Evolutionary conservation across 2,888 invertebrate species (phyloP).

Genomic region (Coleophora flavipennella): DNA sequence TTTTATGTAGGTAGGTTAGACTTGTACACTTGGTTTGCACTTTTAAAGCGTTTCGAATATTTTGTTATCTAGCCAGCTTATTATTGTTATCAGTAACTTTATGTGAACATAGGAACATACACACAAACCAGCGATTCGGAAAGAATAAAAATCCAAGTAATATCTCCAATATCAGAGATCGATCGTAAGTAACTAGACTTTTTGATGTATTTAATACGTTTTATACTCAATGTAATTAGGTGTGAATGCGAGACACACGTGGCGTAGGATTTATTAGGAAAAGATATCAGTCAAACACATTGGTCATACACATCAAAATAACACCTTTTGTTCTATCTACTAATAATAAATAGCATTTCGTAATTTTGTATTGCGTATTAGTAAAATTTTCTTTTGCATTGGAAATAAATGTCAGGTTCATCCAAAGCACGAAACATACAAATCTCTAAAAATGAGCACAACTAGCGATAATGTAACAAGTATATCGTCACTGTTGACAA

Average conservation of each 20-base stretch:
- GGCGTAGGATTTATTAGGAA: conserved; percentile 33
- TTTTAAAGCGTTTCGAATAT: not conserved
- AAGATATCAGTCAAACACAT: conserved; percentile 4
- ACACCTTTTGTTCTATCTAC: too few species aligned
- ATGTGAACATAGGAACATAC: too few species aligned
- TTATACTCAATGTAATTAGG: conserved; percentile 64
- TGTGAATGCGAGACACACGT: conserved; percentile 35
- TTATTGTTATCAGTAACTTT: too few species aligned
- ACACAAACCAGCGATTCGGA: too few species aligned
- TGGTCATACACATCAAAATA: too few species aligned
- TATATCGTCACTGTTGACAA: conserved; percentile 3
- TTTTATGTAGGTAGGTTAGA: too few species aligned
- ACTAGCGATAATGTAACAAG: not conserved
- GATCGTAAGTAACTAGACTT: conserved; percentile 49
- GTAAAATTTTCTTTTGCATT: too few species aligned
- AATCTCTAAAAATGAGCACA: not conserved
- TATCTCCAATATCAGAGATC: conserved; percentile 37
- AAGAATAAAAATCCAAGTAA: conserved; percentile 27
- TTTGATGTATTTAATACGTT: conserved; percentile 68
- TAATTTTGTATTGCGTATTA: too few species aligned
- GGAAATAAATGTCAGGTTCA: too few species aligned
- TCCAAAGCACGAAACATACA: too few species aligned
- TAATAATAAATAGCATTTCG: too few species aligned
- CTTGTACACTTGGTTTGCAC: too few species aligned
- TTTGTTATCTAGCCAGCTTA: conserved; percentile 4